Percentiles rank a stretch among this genome's conserved stretches.
Evolutionary conservation across 2,113 vertebrate species (phyloP).

Genomic region (Leucopsar rothschildi): DNA sequence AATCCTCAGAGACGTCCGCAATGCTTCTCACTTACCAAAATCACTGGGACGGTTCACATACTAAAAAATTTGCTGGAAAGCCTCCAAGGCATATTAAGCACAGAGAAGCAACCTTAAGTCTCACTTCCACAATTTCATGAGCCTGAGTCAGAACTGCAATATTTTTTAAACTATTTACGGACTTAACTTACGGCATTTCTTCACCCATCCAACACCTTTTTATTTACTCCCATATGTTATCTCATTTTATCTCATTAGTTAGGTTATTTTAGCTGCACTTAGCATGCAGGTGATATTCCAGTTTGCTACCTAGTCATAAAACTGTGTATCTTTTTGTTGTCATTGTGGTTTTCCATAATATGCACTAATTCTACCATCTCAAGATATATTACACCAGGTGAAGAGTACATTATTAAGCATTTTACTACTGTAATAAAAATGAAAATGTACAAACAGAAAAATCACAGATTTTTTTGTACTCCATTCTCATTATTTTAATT

Average conservation of each 20-base stretch:
- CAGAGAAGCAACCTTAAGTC: conserved; percentile 44
- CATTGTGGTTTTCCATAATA: conserved; percentile 34
- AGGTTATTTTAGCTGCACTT: conserved; percentile 53
- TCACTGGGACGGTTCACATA: not conserved
- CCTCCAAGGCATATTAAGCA: not conserved
- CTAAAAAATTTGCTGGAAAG: conserved; percentile 30
- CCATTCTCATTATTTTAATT: conserved; percentile 27
- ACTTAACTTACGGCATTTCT: conserved; percentile 57
- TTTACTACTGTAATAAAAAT: conserved; percentile 41
- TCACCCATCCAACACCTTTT: conserved; percentile 39
- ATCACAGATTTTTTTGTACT: not conserved
- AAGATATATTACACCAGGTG: conserved; percentile 21
- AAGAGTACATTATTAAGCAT: conserved; percentile 24
- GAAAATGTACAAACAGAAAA: not conserved
- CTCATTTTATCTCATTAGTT: conserved; percentile 65
- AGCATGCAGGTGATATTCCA: conserved; percentile 22
- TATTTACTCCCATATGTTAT: conserved; percentile 54
- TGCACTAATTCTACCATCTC: not conserved
- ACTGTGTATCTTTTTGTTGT: conserved; percentile 30
- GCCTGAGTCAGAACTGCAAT: conserved; percentile 37
- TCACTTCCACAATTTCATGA: conserved; percentile 56
- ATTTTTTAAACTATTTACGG: conserved; percentile 39
- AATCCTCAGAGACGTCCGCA: not conserved
- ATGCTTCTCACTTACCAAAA: not conserved
- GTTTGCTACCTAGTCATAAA: conserved; percentile 58